A percentile compares a stretch with the other conserved stretches of the same genome.
These are phyloP conservation scores for Iphiclides podalirius DNA, from an alignment of 2,888 invertebrate genomes.

Conservation along the genomic window DNA sequence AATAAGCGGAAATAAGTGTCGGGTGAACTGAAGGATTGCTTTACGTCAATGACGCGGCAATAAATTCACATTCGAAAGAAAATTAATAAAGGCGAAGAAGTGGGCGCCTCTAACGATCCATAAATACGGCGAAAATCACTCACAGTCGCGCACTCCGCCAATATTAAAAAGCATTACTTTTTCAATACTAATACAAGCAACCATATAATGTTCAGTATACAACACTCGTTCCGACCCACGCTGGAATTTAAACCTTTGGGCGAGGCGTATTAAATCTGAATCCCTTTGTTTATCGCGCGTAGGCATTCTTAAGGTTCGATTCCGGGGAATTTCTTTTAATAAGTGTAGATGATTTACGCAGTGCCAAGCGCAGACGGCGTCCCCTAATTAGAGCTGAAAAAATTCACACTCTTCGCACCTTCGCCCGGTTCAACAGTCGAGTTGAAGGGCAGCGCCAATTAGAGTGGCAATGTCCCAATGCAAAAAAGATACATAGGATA, in stretches of 20 bases:
- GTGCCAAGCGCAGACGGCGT: conserved; percentile 66
- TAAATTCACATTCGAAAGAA: conserved; percentile 20
- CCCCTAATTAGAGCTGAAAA: conserved; percentile 69
- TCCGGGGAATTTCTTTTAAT: conserved; percentile 72
- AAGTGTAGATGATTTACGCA: conserved; percentile 75
- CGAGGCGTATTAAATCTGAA: neutral
- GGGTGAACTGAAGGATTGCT: neutral
- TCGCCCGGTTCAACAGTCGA: neutral
- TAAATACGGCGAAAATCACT: conserved; percentile 16
- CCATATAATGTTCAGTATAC: neutral
- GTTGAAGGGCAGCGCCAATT: neutral
- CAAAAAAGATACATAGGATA: neutral
- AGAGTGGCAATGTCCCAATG: neutral
- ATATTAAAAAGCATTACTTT: conserved; percentile 53
- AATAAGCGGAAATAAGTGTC: no score
- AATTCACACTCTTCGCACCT: conserved; percentile 39
- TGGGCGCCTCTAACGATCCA: conserved; percentile 15
- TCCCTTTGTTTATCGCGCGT: neutral
- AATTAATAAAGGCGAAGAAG: conserved; percentile 17
- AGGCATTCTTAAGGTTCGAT: conserved; percentile 66
- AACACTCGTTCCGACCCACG: neutral
- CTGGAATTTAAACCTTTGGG: neutral
- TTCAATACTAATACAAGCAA: conserved; percentile 36
- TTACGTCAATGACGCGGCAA: neutral
- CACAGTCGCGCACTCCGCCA: conserved; percentile 32